Conservation (phyloP, 2,797 vertebrate genomes). For the Hyperoplus lanceolatus region DNA sequence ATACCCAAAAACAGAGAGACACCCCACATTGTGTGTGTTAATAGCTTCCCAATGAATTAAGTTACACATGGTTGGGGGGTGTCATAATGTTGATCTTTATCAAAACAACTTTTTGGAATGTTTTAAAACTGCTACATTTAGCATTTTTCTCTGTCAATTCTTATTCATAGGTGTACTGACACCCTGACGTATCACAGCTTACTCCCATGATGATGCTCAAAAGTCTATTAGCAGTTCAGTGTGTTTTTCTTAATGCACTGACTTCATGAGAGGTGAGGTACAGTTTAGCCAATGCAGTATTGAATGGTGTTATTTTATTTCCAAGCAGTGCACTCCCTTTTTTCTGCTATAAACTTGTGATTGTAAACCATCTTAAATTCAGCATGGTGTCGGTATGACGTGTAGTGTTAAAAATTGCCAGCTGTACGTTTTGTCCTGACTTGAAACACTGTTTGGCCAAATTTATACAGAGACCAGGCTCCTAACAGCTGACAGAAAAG, state of each 20-base stretch:
- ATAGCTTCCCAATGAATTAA: background rate
- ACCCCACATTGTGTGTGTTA: background rate
- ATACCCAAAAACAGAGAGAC: background rate
- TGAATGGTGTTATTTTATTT: slow-evolving; percentile 16
- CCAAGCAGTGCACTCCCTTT: slow-evolving; percentile 25
- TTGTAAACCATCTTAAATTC: slow-evolving; percentile 21
- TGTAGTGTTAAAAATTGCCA: slow-evolving; percentile 36
- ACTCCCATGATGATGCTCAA: background rate
- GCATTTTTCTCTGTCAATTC: background rate
- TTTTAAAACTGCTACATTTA: background rate
- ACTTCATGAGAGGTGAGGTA: slow-evolving; percentile 3
- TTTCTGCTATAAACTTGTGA: slow-evolving; percentile 26
- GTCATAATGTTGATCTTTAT: slow-evolving; percentile 1
- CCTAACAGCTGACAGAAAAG: slow-evolving; percentile 49
- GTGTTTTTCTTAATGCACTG: background rate
- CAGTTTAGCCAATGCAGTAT: slow-evolving; percentile 16
- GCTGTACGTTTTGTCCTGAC: slow-evolving; percentile 43
- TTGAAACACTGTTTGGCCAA: slow-evolving; percentile 52
- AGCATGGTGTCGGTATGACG: slow-evolving; percentile 20
- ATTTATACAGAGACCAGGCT: slow-evolving; percentile 31
- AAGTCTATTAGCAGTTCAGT: background rate
- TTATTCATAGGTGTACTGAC: slow-evolving; percentile 7
- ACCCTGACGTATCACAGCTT: background rate
- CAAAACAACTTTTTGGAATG: background rate
- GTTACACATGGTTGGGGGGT: background rate